Percentiles rank a stretch among this genome's conserved stretches.
Evolutionary conservation across 2,888 invertebrate species (phyloP).

Genomic region (Antheraea assamensis): DNA sequence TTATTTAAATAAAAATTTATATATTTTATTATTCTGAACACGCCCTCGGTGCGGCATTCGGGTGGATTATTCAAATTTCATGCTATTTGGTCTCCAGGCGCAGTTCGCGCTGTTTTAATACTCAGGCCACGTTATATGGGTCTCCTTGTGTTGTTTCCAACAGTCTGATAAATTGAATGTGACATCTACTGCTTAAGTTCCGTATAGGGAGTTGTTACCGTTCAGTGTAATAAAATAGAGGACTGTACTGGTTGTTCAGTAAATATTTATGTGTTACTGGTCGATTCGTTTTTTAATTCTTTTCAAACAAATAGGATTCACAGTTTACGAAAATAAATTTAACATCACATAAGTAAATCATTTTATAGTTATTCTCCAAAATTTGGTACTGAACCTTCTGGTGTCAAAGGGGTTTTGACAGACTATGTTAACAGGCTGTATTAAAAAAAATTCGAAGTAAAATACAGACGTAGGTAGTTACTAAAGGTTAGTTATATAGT

Average conservation of each 20-base stretch:
- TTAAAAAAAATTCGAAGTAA: too few relatives aligned
- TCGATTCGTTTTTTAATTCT: not conserved
- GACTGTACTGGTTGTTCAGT: not conserved
- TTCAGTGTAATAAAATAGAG: not conserved
- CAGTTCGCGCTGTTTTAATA: conserved; percentile 50
- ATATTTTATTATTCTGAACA: conserved; percentile 42
- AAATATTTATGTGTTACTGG: not conserved
- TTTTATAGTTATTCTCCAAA: too few relatives aligned
- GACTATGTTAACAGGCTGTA: too few relatives aligned
- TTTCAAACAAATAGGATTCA: too few relatives aligned
- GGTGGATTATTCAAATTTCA: conserved; percentile 63
- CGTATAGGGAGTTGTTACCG: not conserved
- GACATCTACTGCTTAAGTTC: conserved; percentile 5
- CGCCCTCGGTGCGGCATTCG: conserved; percentile 33
- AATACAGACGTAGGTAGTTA: too few relatives aligned
- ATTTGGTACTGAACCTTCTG: too few relatives aligned
- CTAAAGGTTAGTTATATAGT: too few relatives aligned
- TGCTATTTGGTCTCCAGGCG: conserved; percentile 43
- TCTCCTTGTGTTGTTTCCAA: conserved; percentile 28
- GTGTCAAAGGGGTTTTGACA: too few relatives aligned
- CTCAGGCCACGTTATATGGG: conserved; percentile 26
- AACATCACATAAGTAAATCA: too few relatives aligned
- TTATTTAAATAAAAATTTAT: conserved; percentile 23
- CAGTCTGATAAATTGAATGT: conserved; percentile 25
- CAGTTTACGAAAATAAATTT: too few relatives aligned